A percentile compares a stretch with the other conserved stretches of the same genome.
These are phyloP conservation scores for Sapajus apella DNA, from an alignment of 2,113 vertebrate species.

Conservation along the genomic window DNA sequence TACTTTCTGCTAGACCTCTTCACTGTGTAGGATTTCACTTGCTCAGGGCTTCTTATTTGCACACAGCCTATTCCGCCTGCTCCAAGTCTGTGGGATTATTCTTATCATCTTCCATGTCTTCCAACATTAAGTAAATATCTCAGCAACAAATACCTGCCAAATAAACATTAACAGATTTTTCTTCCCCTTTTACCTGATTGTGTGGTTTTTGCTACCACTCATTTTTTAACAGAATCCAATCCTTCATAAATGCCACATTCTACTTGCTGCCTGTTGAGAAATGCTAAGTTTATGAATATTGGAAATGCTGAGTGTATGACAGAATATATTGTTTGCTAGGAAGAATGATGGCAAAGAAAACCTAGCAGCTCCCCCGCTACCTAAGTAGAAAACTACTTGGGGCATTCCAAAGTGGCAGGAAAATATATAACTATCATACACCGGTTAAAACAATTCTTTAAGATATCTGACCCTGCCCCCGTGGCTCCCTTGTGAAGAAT, in stretches of 20 bases:
- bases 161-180: not conserved
- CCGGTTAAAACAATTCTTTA: too few species aligned
- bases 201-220: not conserved
- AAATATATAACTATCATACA: too few species aligned
- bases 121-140: not conserved
- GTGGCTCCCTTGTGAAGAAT: too few species aligned
- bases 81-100: not conserved
- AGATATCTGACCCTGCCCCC: too few species aligned
- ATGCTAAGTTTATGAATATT: too few species aligned
- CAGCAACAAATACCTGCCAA: not conserved
- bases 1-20: not conserved
- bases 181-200: not conserved
- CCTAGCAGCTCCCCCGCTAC: too few species aligned
- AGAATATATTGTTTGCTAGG: too few species aligned
- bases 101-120: not conserved
- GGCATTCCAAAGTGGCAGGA: too few species aligned
- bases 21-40: not conserved
- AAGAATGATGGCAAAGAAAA: too few species aligned
- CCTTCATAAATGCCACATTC: not conserved
- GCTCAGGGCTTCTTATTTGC: not conserved
- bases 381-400: too few species aligned
- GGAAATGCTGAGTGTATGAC: too few species aligned
- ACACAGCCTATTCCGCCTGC: not conserved
- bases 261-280: not conserved
- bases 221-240: not conserved